phyloP scores from a whole-genome alignment of 2,888 invertebrate genomes.

The Ectemnius cavifrons region DNA sequence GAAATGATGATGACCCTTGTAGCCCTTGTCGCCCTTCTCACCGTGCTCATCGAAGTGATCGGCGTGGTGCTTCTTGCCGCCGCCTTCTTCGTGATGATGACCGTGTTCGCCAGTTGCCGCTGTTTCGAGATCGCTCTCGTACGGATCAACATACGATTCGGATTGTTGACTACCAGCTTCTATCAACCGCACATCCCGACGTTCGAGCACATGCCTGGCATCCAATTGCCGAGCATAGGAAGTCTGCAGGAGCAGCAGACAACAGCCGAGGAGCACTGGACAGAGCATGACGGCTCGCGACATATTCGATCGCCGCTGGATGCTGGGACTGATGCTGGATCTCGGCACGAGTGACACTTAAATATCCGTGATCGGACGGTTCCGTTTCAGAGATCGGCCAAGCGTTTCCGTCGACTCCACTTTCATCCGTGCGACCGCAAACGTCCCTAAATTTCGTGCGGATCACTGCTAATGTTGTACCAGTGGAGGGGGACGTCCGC shows the following conservation, averaged over 20 bases:
- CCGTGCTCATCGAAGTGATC: constrained; percentile 80
- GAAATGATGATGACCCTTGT: constrained; percentile 71
- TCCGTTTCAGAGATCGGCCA: constrained; percentile 45
- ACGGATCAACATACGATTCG: neutral
- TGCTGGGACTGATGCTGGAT: constrained; percentile 64
- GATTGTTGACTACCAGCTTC: constrained; percentile 5
- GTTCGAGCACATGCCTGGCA: constrained; percentile 22
- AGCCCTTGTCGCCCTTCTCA: constrained; percentile 80
- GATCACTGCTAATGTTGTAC: constrained; percentile 9
- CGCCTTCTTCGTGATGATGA: constrained; percentile 71
- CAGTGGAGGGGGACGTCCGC: neutral
- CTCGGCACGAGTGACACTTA: constrained; percentile 63
- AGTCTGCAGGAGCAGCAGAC: constrained; percentile 40
- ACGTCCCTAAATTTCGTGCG: constrained; percentile 31
- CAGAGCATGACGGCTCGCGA: constrained; percentile 39
- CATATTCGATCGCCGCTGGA: constrained; percentile 41
- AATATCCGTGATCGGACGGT: constrained; percentile 64
- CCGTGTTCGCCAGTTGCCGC: constrained; percentile 66
- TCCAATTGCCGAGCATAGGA: constrained; percentile 58
- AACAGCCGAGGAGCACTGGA: constrained; percentile 35
- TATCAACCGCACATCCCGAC: constrained; percentile 25
- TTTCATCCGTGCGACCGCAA: constrained; percentile 58
- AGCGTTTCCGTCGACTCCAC: constrained; percentile 48
- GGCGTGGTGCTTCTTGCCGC: constrained; percentile 77
- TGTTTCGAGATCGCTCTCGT: constrained; percentile 58